Percentiles rank a stretch among this genome's conserved stretches.
phyloP scores from a whole-genome alignment of 2,888 invertebrate genomes.

The Oxycera nigricornis region DNA sequence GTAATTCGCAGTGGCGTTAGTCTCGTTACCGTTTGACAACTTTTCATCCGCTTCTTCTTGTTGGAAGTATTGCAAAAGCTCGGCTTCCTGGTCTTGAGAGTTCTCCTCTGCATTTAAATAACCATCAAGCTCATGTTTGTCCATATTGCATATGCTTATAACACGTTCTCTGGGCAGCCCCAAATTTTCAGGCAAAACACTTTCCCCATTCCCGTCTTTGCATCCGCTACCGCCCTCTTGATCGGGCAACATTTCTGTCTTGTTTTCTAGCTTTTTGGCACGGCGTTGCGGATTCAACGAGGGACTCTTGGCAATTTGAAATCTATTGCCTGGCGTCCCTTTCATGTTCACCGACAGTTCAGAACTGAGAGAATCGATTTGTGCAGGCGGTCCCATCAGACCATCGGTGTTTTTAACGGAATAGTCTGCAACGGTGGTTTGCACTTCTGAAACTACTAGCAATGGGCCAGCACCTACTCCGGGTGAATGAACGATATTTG shows the following conservation, averaged over 20 bases:
- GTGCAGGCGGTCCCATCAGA: conserved; percentile 62
- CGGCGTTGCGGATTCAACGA: conserved; percentile 65
- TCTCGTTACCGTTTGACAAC: conserved; percentile 39
- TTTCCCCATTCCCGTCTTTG: conserved; percentile 47
- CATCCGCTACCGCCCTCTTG: conserved; percentile 52
- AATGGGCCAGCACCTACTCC: background rate
- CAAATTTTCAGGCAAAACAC: conserved; percentile 57
- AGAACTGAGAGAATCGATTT: conserved; percentile 49
- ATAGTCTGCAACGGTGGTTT: conserved; percentile 44
- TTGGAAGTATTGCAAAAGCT: conserved; percentile 82
- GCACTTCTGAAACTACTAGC: conserved; percentile 1
- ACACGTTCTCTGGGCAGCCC: conserved; percentile 73
- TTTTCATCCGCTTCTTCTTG: conserved; percentile 56
- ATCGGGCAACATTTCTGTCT: conserved; percentile 33
- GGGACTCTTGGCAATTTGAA: conserved; percentile 58
- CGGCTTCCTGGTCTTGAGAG: conserved; percentile 83
- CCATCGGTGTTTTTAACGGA: conserved; percentile 51
- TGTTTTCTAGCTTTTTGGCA: conserved; percentile 61
- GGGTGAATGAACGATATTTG: conserved; percentile 25
- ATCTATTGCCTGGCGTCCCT: background rate
- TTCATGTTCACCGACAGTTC: conserved; percentile 51
- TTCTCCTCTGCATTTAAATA: conserved; percentile 78
- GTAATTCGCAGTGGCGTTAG: background rate
- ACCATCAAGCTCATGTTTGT: conserved; percentile 82
- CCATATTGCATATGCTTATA: conserved; percentile 78